Base-by-base conservation (phyloP, 2,797 vertebrate genomes). In the Valencia hispanica region DNA sequence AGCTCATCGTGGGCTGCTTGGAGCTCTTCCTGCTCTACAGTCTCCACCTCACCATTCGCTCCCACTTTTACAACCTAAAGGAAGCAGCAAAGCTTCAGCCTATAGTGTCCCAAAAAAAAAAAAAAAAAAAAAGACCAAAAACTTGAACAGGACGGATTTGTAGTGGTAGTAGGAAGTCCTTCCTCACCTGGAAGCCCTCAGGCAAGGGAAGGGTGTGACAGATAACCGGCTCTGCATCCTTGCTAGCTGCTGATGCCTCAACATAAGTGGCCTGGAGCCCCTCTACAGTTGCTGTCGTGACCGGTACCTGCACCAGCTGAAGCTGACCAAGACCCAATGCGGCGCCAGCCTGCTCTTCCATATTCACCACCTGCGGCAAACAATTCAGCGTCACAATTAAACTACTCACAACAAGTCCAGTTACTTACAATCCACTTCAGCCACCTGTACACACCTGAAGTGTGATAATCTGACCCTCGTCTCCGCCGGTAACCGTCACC, bases 391-490 rank as follows among this genome's bases (percentile, higher is more conserved):
- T 75, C 69, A 74, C 2, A 72, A n/a, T 30, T n/a, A 53, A 50
- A 61, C 17, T 39, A 65, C 34, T 41, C 61, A 12, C 48, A 7
- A 69, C 4, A 66, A 18, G 0, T 1, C 4, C 1, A 5, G 12
- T 25, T 18, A 63, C 0, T 14, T 4, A 51, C 3, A 8, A 48
- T 25, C 1, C 0, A 69, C 18, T 0, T 2, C 0, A 4, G 25
- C 41, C 32, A n/a, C 66, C 25, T 41, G 12, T 11, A 79, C 86
- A 59, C 66, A 94, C 93, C 92, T 94, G 94, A 61, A 99, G 95
- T 0, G 98, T 99, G 91, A 99, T 99, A 83, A 99, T 99, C 89
- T 99, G 98, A 0, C 98, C 99, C 87, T 99, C 98, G 5, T 99
- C 98, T 81, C 97, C 97, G 0, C 97, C 97, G 15, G 97, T 96